Evolutionary conservation across 2,888 invertebrate species (phyloP), one percentile per base, ranked within the genome.

Genomic region (Fissipunctia ypsillon): DNA sequence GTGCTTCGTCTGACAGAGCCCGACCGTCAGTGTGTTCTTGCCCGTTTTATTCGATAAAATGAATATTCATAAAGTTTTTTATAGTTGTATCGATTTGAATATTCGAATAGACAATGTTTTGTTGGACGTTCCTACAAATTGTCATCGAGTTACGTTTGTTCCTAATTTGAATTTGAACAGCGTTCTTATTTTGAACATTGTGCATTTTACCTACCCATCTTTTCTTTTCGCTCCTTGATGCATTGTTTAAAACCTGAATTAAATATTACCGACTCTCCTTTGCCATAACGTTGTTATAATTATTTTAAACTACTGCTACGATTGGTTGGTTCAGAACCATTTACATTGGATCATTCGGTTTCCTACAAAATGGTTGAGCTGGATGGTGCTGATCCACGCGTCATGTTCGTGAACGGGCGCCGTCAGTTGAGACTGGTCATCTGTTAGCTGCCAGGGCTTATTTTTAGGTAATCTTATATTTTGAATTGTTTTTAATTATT

Each of bases 1-100:
- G 69, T 76, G 77, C 78, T 75, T 72, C 87, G 84, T 80, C 87
- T 89, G 94, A 94, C 93, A 84, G 84, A 81, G 84, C 80, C 80
- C 77, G 80, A 56, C 83, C 70, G 79, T 76, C 82, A 83, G 76
- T 81, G 73, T 80, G 78, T 73, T 85, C 83, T 78, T 70, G 70
- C 43, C 73, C 67, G 71, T 80, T 84, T 85, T 85, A 79, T 81
- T 78, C 78, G 76, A 81, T 81, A 76, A 63, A 78, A 87, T 89
- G 90, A 89, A 89, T 89, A 88, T 89, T 88, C 88, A 89, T 87
- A 77, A 79, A 70, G 31, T n/a, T 77, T 80, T 84, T 81, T 81
- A 73, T 75, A 50, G 72, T 59, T 69, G 61, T 76, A 70, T 73
- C 57, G 56, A 73, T 83, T 84, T 85, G 52, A 78, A 84, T 85